Conservation (phyloP, 2,113 vertebrate species). For the Apus apus region DNA sequence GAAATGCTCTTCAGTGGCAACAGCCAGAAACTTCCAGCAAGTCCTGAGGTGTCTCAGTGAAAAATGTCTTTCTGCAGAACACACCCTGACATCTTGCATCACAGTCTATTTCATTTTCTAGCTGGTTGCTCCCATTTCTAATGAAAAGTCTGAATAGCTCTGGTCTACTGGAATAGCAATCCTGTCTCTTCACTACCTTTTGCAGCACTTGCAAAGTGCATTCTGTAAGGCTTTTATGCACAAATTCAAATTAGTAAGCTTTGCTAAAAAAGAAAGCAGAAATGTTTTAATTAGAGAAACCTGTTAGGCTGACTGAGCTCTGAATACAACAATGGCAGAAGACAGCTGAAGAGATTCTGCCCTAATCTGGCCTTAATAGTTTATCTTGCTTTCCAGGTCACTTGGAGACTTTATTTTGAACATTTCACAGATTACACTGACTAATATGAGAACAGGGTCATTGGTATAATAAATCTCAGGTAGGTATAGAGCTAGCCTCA, state of each 20-base stretch:
- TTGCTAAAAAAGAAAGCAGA: not conserved
- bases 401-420: slow-evolving; percentile 1
- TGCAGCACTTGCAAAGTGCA: not conserved
- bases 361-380: not conserved
- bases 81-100: not conserved
- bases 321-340: not conserved
- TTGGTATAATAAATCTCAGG: slow-evolving; percentile 24
- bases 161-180: not conserved
- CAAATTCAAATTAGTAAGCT: not conserved
- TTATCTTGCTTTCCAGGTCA: slow-evolving; percentile 7
- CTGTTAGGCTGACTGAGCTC: not conserved
- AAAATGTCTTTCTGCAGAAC: not conserved
- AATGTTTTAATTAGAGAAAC: not conserved
- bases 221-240: not conserved
- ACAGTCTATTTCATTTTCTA: not conserved
- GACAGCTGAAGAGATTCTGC: not conserved
- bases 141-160: not conserved
- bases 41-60: not conserved
- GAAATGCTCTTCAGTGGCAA: not conserved
- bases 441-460: not conserved
- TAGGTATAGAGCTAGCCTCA: not conserved
- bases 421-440: not conserved
- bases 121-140: not conserved
- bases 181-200: not conserved
- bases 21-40: slow-evolving; percentile 8